phyloP scores from a whole-genome alignment of 2,888 invertebrate species.

The Diloba caeruleocephala region DNA sequence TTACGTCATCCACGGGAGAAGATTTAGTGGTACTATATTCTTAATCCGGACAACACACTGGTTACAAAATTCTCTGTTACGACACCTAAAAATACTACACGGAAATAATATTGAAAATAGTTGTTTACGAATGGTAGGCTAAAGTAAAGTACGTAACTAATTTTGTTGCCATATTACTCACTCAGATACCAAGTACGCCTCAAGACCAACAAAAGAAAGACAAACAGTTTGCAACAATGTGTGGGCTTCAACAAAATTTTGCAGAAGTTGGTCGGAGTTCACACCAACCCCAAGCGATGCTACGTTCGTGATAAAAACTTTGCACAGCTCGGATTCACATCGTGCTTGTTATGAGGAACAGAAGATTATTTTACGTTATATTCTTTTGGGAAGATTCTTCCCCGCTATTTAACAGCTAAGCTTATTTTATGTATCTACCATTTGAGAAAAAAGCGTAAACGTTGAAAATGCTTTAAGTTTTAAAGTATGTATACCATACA shows the following conservation, averaged over 20 bases:
- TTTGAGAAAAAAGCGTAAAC: no score
- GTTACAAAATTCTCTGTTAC: no score
- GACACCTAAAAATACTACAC: no score
- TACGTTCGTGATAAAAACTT: conserved; percentile 51
- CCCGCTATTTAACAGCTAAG: no score
- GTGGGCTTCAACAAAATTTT: conserved; percentile 39
- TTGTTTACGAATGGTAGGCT: neutral
- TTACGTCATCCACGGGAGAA: no score
- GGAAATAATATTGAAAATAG: no score
- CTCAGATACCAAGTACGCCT: conserved; percentile 24
- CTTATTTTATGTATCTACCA: no score
- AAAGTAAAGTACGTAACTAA: conserved; percentile 20
- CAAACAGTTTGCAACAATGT: conserved; percentile 49
- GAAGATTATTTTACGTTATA: conserved; percentile 6
- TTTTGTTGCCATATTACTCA: conserved; percentile 3
- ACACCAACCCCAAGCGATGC: conserved; percentile 16
- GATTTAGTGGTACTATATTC: no score
- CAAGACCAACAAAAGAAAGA: conserved; percentile 48
- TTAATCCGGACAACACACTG: no score
- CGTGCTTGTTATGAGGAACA: conserved; percentile 4
- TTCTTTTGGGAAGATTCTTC: conserved; percentile 13
- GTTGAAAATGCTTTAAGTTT: no score
- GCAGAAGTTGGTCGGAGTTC: conserved; percentile 39
- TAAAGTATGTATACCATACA: no score
- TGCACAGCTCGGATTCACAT: conserved; percentile 16